Base-by-base conservation (phyloP, 2,888 invertebrate species). In the Ptychoptera albimana region DNA sequence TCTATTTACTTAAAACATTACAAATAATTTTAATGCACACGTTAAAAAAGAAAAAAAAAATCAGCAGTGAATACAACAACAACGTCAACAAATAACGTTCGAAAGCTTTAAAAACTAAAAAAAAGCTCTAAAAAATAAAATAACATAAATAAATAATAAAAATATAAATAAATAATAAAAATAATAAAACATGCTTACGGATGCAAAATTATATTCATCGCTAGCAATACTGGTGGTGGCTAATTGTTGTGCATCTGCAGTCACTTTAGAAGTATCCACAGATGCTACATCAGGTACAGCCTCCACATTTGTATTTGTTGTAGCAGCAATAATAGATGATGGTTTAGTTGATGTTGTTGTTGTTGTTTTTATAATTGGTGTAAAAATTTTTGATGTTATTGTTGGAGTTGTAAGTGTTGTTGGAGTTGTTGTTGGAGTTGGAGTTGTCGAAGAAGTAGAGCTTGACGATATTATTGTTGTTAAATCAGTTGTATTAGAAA, bases 181-280 rank as follows among this genome's bases (percentile, higher is more conserved):
- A 47, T 47, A 47, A 50, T 54, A 52, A 49, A 42, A 44, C 52
- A 58, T 59, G 61, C 66, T 66, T 66, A 66, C 66, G 58, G 61
- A 58, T 62, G 60, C 62, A 49, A 66, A 58, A 62, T 59, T 60
- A 51, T 63, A 55, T 55, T 66, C 64, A 54, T 64, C 49, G 49
- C 49, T 68, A 68, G 68, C 66, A 69, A 60, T 57, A 69, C 62
- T 51, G 68, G 69, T 68, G 68, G 68, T 61, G 69, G 67, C 50
- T 67, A 69, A 55, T 69, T 67, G 55, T 69, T 68, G 61, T 65
- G 66, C 58, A 63, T 67, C 55, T 64, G 50, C 64, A 60, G 51
- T 67, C 67, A 48, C 61, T 60, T 49, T 68, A 68, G 50, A 68
- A 69, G 51, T 63, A 60, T 53, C 68, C 67, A 52, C 69, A 68